A percentile compares a stretch with the other conserved stretches of the same genome.
These are phyloP conservation scores for Planiliza haematocheilus DNA, from an alignment of 2,113 vertebrate species.

Conservation along the genomic window DNA sequence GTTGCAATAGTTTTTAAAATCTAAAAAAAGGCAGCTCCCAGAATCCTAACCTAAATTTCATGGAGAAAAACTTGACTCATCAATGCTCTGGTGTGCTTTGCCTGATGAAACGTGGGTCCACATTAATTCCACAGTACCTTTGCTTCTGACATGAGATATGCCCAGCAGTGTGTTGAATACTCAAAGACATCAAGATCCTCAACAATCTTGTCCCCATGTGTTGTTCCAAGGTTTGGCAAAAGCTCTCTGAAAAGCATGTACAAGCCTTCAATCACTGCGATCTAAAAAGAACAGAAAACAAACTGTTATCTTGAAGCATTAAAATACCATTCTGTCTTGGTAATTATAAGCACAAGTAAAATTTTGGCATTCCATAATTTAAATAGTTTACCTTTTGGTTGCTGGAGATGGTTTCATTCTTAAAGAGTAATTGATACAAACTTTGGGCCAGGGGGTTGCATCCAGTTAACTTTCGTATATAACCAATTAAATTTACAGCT, in stretches of 20 bases:
- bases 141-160: conserved; percentile 57
- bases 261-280: conserved; percentile 65
- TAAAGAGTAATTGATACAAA: conserved; percentile 58
- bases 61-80: too few species aligned
- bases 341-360: background rate
- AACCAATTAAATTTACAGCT: conserved; percentile 39
- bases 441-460: conserved; percentile 67
- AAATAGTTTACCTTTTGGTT: conserved; percentile 63
- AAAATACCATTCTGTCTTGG: background rate
- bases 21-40: too few species aligned
- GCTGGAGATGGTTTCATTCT: conserved; percentile 32
- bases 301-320: background rate
- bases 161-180: conserved; percentile 70
- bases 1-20: too few species aligned
- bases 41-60: too few species aligned
- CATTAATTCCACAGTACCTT: conserved; percentile 41
- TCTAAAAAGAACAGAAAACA: conserved; percentile 35
- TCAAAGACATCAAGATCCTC: conserved; percentile 76
- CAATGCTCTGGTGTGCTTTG: too few species aligned
- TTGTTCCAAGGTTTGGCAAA: conserved; percentile 46
- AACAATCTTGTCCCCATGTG: conserved; percentile 35
- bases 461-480: conserved; percentile 63
- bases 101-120: too few species aligned
- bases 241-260: conserved; percentile 72
- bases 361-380: background rate